Evolutionary conservation across 2,797 vertebrate genomes (phyloP), one percentile per base, ranked within the genome.

Genomic region (Malacoctenus gilli): DNA sequence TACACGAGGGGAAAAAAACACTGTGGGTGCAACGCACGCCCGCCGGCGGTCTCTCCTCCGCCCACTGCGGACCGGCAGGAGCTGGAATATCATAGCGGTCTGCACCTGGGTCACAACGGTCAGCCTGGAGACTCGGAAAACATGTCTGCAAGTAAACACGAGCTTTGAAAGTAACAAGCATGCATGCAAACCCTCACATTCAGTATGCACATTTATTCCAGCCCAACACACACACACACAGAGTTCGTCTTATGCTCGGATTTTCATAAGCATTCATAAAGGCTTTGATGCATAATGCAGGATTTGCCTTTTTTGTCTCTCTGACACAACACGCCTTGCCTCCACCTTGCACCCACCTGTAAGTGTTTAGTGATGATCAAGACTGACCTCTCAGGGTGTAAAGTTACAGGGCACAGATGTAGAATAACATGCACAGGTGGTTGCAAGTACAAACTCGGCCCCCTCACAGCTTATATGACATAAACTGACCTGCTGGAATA

Each of bases 271-370:
- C 22, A 32, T 61, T 52, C 54, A 60, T 11, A 15, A 30, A 18
- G 10, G 43, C 54, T 61, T 65, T 80, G 50, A 81, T 80, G 62
- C 57, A 81, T 75, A 59, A 68, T 76, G 52, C 58, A 79, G 34
- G 21, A 52, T 37, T 72, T 57, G 34, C 25, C 42, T 52, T 46
- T 49, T 49, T 62, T 60, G 31, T 34, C 20, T 5, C 20, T 35
- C 1, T 14, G n/a, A n/a, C n/a, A n/a, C n/a, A n/a, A n/a, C n/a
- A n/a, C n/a, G n/a, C n/a, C n/a, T n/a, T n/a, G n/a, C n/a, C n/a
- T n/a, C n/a, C n/a, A n/a, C n/a, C n/a, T n/a, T n/a, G n/a, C n/a
- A n/a, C n/a, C n/a, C n/a, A n/a, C n/a, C n/a, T n/a, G n/a, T n/a
- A n/a, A n/a, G n/a, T n/a, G n/a, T n/a, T n/a, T n/a, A n/a, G n/a